Evolutionary conservation across 2,113 vertebrate species (phyloP), one percentile per base, ranked within the genome.

Genomic region (Prionailurus bengalensis): DNA sequence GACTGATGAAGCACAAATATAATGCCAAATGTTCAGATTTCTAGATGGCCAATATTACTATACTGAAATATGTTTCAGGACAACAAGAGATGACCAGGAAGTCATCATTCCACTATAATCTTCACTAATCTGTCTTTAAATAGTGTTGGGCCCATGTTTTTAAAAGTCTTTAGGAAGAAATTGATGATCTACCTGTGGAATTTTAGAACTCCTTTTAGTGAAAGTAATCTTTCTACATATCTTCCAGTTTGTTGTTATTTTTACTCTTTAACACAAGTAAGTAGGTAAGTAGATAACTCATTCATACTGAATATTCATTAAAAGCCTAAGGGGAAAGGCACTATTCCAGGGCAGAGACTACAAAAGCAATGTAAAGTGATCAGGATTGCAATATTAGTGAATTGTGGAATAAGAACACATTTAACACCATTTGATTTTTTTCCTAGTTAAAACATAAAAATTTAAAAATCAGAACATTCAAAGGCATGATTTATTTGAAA

Each of bases 211-310:
- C 61, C 31, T n/a, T 29, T 1, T 95, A 12, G 4, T 91, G 48
- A 78, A 76, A 94, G 23, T 55, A 51, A 31, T 45, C n/a, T 94
- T 51, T 81, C 15, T 87, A 8, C 76, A 21, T 55, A 51, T 31
- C 4, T 91, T 85, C 53, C 2, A 7, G 17, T 66, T 85, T 81
- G 31, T 87, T 55, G 51, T 76, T 17, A 42, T 91, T 94, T 70
- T 96, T 90, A 6, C 14, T 83, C 14, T 68, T 70, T 93, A 39
- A 71, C 42, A 73, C 55, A 97, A 95, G 13, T 89, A 82, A 53
- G 25, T 36, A 51, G 10, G 2, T 33, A 63, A 42, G 73, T 45
- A 76, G 66, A 36, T 78, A 78, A 93, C 27, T 81, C 31, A 82
- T 39, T 92, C 23, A 58, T 68, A 45, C 7, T 31, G 12, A 39